A percentile compares a stretch with the other conserved stretches of the same genome.
Conservation (phyloP, 2,113 vertebrate species). For the Chaetorhynchus papuensis region DNA sequence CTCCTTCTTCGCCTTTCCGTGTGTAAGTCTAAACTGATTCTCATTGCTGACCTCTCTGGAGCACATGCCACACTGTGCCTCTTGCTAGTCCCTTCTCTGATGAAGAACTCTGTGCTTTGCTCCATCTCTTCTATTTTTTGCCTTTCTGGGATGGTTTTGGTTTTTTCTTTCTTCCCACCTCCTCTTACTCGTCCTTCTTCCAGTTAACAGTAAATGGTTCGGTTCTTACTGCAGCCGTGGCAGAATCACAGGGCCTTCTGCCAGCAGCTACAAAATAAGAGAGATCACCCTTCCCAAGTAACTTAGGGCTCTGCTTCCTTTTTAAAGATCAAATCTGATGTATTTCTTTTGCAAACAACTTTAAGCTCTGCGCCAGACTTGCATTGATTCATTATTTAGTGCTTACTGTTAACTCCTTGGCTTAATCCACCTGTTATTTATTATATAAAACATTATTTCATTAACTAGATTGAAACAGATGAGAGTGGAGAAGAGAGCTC, state of each 20-base stretch:
- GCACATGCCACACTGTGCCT: background rate
- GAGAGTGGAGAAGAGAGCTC: background rate
- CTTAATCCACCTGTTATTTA: conserved; percentile 20
- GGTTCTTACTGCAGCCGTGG: background rate
- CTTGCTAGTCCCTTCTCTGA: background rate
- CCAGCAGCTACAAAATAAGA: background rate
- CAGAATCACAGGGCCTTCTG: background rate
- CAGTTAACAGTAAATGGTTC: background rate
- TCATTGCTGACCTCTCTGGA: background rate
- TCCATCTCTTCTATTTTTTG: background rate
- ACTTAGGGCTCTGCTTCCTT: background rate
- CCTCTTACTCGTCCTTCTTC: background rate
- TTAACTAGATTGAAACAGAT: conserved; percentile 35
- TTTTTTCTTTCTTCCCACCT: background rate
- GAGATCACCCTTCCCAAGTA: background rate
- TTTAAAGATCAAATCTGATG: background rate
- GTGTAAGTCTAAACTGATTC: background rate
- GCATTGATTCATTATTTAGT: background rate
- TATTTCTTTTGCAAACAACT: background rate
- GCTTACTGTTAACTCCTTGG: background rate
- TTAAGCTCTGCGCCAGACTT: background rate
- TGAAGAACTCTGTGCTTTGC: background rate
- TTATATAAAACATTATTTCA: background rate
- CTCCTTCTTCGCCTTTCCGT: background rate
- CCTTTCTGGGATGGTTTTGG: background rate